These are phyloP conservation scores for Drosophila varians DNA, from an alignment of 1,140 invertebrate species.

Conservation along the genomic window DNA sequence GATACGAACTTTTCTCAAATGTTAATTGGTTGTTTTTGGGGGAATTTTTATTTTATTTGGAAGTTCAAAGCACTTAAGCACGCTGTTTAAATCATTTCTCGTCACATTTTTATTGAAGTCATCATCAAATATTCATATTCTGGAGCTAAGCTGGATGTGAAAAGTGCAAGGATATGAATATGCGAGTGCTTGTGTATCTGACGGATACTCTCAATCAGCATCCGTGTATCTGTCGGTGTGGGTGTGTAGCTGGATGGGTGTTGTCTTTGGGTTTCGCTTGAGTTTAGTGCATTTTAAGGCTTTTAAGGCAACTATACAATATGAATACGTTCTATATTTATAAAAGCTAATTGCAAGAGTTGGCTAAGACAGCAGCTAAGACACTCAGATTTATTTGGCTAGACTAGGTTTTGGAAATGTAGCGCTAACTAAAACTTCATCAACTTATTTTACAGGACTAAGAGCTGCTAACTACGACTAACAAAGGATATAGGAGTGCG, in stretches of 20 bases:
- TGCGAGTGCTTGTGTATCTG: constrained; percentile 46
- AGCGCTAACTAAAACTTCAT: constrained; percentile 74
- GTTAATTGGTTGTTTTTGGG: too few species aligned
- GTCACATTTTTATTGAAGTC: background rate
- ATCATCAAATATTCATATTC: background rate
- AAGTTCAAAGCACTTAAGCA: background rate
- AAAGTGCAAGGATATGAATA: constrained; percentile 46
- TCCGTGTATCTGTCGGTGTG: constrained; percentile 34
- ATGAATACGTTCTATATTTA: constrained; percentile 40
- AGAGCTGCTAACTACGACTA: constrained; percentile 64
- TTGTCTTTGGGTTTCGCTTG: constrained; percentile 36
- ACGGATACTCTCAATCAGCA: background rate
- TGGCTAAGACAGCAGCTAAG: constrained; percentile 74
- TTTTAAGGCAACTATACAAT: constrained; percentile 58
- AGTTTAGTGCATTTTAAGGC: constrained; percentile 50
- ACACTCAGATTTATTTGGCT: constrained; percentile 66
- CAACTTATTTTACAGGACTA: constrained; percentile 66
- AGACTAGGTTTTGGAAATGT: constrained; percentile 47
- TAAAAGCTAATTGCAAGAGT: constrained; percentile 57
- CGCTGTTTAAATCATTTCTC: background rate
- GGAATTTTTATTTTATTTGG: background rate
- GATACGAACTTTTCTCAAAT: background rate
- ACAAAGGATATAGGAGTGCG: constrained; percentile 15
- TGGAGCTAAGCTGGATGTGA: constrained; percentile 24
- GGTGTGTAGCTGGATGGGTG: constrained; percentile 9